Evolutionary conservation across 2,888 invertebrate genomes (phyloP).

Genomic region (Volucella inanis): DNA sequence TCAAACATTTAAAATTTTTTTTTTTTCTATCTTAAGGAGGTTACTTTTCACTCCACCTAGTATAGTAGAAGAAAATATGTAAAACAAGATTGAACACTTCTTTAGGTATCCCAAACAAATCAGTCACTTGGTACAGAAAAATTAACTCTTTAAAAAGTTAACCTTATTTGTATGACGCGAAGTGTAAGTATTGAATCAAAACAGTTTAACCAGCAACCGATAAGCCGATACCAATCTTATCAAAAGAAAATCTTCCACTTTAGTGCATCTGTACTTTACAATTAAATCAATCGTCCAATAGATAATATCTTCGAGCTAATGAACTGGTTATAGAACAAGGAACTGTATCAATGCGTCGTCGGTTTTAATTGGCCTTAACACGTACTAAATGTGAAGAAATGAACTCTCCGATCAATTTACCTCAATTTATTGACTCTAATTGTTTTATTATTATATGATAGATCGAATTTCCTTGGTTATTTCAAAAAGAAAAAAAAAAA

Average conservation of each 20-base stretch:
- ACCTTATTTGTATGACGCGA: too few relatives aligned
- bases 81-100: too few relatives aligned
- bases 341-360: conserved; percentile 10
- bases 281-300: not conserved
- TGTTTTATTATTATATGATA: conserved; percentile 6
- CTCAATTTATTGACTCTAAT: conserved; percentile 33
- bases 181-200: too few relatives aligned
- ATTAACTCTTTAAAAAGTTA: too few relatives aligned
- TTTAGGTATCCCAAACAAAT: too few relatives aligned
- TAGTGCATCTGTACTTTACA: not conserved
- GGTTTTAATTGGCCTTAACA: conserved; percentile 42
- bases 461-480: not conserved
- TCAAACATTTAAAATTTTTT: too few relatives aligned
- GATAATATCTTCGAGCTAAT: not conserved
- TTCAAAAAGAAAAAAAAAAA: not conserved
- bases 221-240: not conserved
- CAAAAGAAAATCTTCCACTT: not conserved
- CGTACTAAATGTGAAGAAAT: conserved; percentile 33
- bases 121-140: too few relatives aligned
- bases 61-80: too few relatives aligned
- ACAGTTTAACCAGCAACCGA: not conserved
- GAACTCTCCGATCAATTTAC: conserved; percentile 44
- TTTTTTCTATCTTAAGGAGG: too few relatives aligned
- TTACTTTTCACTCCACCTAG: too few relatives aligned
- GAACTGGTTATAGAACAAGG: not conserved